Evolutionary conservation across 2,797 vertebrate species (phyloP).

Genomic region (Neostethus bicornis): DNA sequence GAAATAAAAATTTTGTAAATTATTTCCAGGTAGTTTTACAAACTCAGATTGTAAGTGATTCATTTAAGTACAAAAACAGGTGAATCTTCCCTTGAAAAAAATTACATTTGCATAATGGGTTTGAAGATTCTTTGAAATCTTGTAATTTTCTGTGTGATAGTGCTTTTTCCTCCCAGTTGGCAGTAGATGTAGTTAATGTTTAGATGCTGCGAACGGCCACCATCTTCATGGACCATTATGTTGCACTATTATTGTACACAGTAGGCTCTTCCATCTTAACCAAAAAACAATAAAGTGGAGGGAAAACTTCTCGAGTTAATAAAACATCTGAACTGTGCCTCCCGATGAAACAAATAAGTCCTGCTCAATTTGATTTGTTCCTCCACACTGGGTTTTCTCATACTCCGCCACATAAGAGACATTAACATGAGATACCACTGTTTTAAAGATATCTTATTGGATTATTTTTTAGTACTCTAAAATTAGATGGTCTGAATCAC

Average conservation of each 20-base stretch:
- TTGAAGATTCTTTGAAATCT: conserved; percentile 8
- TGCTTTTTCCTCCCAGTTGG: conserved; percentile 27
- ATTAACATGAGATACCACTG: conserved; percentile 12
- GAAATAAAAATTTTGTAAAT: not conserved
- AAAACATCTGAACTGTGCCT: conserved; percentile 58
- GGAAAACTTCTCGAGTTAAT: conserved; percentile 51
- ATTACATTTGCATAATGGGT: conserved; percentile 6
- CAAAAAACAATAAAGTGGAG: conserved; percentile 25
- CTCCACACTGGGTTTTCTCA: conserved; percentile 48
- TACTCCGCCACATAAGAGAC: conserved; percentile 35
- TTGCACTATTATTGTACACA: conserved; percentile 17
- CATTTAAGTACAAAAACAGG: not conserved
- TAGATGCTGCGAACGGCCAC: conserved; percentile 15
- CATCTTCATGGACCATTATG: conserved; percentile 27
- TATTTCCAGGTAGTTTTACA: conserved; percentile 13
- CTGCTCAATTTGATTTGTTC: conserved; percentile 53
- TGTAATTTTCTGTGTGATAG: conserved; percentile 10
- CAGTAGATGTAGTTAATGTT: conserved; percentile 26
- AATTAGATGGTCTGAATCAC: conserved; percentile 22
- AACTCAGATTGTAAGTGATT: not conserved
- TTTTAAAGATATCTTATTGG: conserved; percentile 28
- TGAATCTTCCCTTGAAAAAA: not conserved
- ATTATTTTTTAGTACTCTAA: conserved; percentile 27
- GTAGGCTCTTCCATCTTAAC: conserved; percentile 22
- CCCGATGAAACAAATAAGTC: conserved; percentile 59